Conservation (phyloP, 2,888 invertebrate species). For the Tetragnatha montana region DNA sequence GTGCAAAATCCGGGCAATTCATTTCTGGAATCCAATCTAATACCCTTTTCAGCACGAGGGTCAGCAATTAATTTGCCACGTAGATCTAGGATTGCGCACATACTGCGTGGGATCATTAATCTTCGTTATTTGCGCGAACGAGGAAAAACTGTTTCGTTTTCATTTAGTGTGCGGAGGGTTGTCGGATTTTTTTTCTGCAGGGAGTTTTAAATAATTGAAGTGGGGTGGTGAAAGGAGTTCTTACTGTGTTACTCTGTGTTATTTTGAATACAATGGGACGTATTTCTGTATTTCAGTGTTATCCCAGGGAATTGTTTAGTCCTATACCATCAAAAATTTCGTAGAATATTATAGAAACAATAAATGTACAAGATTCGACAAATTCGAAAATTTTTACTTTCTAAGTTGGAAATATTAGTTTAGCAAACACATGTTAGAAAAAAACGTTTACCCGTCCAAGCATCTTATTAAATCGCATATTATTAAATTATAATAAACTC, state of each 20-base stretch:
- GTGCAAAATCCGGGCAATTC: slow-evolving; percentile 36
- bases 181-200: not conserved
- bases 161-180: slow-evolving; percentile 12
- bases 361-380: not conserved
- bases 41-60: slow-evolving; percentile 22
- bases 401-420: too few species aligned
- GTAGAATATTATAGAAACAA: not conserved
- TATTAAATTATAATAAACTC: too few species aligned
- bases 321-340: too few species aligned
- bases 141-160: slow-evolving; percentile 33
- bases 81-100: slow-evolving; percentile 43
- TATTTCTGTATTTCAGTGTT: too few species aligned
- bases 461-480: too few species aligned
- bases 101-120: slow-evolving; percentile 37
- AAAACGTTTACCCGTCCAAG: too few species aligned
- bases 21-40: slow-evolving; percentile 35
- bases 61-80: slow-evolving; percentile 42
- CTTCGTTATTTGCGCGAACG: slow-evolving; percentile 33
- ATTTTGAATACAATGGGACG: too few species aligned
- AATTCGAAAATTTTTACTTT: slow-evolving; percentile 10
- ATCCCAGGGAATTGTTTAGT: too few species aligned
- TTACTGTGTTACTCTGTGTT: too few species aligned
- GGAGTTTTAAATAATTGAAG: not conserved
- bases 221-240: not conserved
- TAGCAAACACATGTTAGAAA: too few species aligned